Evolutionary conservation across 2,888 invertebrate species (phyloP), one percentile per base, ranked within the genome.

Genomic region (Phortica magna): DNA sequence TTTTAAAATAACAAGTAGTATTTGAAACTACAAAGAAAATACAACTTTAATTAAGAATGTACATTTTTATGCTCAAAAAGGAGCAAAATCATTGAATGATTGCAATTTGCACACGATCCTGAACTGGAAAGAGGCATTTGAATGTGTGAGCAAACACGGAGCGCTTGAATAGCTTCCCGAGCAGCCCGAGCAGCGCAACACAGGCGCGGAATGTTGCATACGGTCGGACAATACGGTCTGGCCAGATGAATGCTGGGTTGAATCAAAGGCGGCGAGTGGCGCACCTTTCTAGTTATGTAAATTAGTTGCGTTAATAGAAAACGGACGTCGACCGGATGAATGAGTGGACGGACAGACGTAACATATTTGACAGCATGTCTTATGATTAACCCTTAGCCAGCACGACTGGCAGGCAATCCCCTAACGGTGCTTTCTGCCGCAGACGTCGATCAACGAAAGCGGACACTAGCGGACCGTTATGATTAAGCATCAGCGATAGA

Each of bases 271-370:
- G 31, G 31, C 31, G 31, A 31, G 31, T 31, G 65, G 41, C 65
- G 41, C 65, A 65, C 65, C 65, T 65, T 65, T 65, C n/a, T 41
- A 17, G 41, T 31, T 68, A 68, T 68, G 68, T 22, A 68, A 68
- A 68, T 48, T 17, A 48, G 68, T 12, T 68, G 48, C 48, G 43
- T 19, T 17, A 22, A 17, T 43, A 31, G 53, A 10, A 10, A n/a
- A 10, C n/a, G 53, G 53, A 53, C 53, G 53, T 2, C n/a, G n/a
- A 41, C 12, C 17, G n/a, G 43, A 67, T 67, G 22, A 17, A 68
- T 19, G 48, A 65, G 14, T 22, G 61, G 61, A 61, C 61, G 22
- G 10, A 61, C 61, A 22, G 31, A 61, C 61, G 31, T 22, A 1
- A 22, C 39, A 65, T n/a, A 5, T n/a, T 55, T 55, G 55, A 17